Percentiles rank a stretch among this genome's conserved stretches.
Conservation (phyloP, 2,797 vertebrate species). For the Alosa sapidissima region DNA sequence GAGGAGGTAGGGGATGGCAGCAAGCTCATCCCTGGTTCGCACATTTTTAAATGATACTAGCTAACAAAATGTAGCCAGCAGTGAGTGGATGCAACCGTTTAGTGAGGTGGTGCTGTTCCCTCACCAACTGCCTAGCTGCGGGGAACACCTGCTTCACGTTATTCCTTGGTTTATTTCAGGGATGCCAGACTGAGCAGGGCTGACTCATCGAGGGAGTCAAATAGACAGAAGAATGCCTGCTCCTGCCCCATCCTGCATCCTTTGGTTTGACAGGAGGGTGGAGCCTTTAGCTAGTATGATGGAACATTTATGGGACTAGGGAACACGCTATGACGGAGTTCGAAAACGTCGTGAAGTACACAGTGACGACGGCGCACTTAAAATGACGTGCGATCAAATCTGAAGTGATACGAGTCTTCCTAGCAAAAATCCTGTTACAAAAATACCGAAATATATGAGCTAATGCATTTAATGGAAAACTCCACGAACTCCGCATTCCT, state of each 20-base stretch:
- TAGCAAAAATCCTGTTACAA: neutral
- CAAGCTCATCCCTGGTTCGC: constrained; percentile 70
- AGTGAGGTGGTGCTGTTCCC: constrained; percentile 51
- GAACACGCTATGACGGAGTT: constrained; percentile 38
- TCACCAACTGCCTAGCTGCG: constrained; percentile 22
- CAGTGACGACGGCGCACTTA: neutral
- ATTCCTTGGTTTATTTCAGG: constrained; percentile 8
- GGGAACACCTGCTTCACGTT: constrained; percentile 21
- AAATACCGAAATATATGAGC: neutral
- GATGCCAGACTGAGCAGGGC: neutral
- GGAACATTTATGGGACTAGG: constrained; percentile 22
- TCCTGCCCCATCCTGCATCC: constrained; percentile 19
- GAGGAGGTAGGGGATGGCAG: constrained; percentile 71
- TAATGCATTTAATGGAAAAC: neutral
- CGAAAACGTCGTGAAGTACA: neutral
- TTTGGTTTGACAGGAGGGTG: constrained; percentile 24
- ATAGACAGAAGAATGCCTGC: neutral
- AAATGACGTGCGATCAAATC: neutral
- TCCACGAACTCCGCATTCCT: neutral
- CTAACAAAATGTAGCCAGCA: constrained; percentile 30
- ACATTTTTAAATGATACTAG: constrained; percentile 58
- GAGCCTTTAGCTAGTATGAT: constrained; percentile 30
- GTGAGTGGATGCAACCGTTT: constrained; percentile 21
- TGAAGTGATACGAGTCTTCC: neutral
- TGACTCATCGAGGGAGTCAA: constrained; percentile 17